These are phyloP conservation scores for Cyprinus carpio DNA, from an alignment of 2,113 vertebrate species.

Conservation along the genomic window DNA sequence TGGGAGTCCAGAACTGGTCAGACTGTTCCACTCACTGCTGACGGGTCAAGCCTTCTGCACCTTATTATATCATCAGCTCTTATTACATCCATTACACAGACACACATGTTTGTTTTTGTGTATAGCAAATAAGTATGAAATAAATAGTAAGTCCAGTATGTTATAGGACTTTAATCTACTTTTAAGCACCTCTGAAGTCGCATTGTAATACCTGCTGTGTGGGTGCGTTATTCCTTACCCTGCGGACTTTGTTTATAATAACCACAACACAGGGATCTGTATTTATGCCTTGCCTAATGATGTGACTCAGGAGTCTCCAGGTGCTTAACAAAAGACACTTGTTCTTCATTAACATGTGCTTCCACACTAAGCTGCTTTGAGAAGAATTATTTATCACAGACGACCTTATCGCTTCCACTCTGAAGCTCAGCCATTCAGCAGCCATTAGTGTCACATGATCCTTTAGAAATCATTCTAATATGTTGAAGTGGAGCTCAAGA, in stretches of 20 bases:
- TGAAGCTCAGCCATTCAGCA: not conserved
- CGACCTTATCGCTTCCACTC: not conserved
- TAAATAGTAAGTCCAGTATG: not conserved
- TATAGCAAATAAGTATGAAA: not conserved
- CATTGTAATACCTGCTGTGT: not conserved
- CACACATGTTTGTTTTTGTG: not conserved
- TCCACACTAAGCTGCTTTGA: slow-evolving; percentile 1
- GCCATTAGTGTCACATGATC: too few species aligned
- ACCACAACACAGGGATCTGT: slow-evolving; percentile 27
- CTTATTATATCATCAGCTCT: not conserved
- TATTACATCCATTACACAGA: not conserved
- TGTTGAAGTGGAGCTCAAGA: too few species aligned
- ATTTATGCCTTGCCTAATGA: slow-evolving; percentile 10
- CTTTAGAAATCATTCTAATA: too few species aligned
- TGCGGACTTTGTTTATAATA: slow-evolving; percentile 6
- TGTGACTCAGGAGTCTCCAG: slow-evolving; percentile 22
- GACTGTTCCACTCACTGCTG: not conserved
- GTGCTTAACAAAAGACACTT: slow-evolving; percentile 24
- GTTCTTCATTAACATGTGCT: slow-evolving; percentile 23
- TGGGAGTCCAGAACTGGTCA: not conserved
- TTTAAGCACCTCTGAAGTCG: slow-evolving; percentile 10
- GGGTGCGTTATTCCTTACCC: not conserved
- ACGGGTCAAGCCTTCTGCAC: not conserved
- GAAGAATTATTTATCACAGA: slow-evolving; percentile 3
- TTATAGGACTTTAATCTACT: not conserved